Evolutionary conservation across 2,797 vertebrate species (phyloP).

Genomic region (Acomys russatus): DNA sequence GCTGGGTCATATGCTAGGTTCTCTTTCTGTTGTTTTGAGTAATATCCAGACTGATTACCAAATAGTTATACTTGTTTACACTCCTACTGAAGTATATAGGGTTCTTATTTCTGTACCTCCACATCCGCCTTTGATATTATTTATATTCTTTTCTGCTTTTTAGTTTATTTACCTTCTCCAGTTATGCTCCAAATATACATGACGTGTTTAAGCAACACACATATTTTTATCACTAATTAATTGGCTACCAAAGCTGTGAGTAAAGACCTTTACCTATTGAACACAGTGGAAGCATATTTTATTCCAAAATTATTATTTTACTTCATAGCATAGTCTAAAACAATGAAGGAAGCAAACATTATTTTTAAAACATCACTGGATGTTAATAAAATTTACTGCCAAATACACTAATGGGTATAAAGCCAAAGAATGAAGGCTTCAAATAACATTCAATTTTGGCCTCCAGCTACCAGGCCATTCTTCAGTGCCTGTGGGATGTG

Average conservation of each 20-base stretch:
- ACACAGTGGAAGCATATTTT: not conserved
- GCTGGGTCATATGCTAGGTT: not conserved
- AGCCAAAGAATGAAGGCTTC: not conserved
- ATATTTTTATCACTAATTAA: conserved; percentile 18
- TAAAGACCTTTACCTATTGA: not conserved
- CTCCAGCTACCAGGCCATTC: not conserved
- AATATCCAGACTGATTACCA: not conserved
- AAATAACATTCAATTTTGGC: not conserved
- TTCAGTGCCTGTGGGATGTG: not conserved
- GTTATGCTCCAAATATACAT: not conserved
- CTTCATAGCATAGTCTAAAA: not conserved
- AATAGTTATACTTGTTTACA: not conserved
- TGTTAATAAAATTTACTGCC: not conserved
- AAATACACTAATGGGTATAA: not conserved
- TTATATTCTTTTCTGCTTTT: not conserved
- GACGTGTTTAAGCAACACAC: not conserved
- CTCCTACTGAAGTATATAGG: not conserved
- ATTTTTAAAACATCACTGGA: not conserved
- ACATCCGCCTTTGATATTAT: not conserved
- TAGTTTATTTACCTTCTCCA: not conserved
- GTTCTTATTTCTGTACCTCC: not conserved
- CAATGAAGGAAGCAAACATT: not conserved
- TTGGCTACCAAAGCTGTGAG: not conserved
- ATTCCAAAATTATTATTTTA: not conserved
- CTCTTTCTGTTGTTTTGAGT: not conserved